Evolutionary conservation across 2,888 invertebrate genomes (phyloP).

Genomic region (Drosophila longiperda): DNA sequence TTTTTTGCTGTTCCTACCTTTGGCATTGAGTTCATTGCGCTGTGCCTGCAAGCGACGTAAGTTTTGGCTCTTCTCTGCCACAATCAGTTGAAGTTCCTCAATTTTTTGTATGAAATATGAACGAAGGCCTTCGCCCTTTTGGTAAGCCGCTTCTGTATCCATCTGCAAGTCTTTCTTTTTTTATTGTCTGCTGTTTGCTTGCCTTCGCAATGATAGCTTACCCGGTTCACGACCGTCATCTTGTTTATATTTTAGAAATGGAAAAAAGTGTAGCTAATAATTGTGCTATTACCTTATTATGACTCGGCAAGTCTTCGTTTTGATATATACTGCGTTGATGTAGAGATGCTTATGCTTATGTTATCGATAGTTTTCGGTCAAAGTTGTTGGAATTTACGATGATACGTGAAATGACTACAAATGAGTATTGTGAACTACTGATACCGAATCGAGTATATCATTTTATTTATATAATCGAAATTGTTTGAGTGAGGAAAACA

Average conservation of each 20-base stretch:
- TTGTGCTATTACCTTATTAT: constrained; percentile 27
- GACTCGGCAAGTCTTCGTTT: constrained; percentile 56
- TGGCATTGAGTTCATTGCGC: constrained; percentile 99
- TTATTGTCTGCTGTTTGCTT: neutral
- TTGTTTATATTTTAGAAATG: constrained; percentile 19
- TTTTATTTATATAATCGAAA: neutral
- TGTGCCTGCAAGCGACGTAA: constrained; percentile 98
- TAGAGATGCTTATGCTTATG: constrained; percentile 12
- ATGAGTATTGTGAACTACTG: neutral
- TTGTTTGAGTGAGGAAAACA: neutral
- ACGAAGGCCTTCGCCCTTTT: constrained; percentile 92
- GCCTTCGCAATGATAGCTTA: constrained; percentile 40
- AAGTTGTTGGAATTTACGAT: neutral
- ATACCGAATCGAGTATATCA: neutral
- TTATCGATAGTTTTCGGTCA: constrained; percentile 23
- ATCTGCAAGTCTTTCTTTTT: constrained; percentile 65
- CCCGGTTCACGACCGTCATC: constrained; percentile 83
- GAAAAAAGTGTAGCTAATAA: neutral
- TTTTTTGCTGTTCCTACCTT: constrained; percentile 87
- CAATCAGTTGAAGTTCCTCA: constrained; percentile 97
- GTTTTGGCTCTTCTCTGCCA: constrained; percentile 99
- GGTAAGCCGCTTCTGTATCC: constrained; percentile 81
- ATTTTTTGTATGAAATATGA: constrained; percentile 99
- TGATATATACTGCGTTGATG: constrained; percentile 1
- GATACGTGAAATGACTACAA: neutral